Conservation (phyloP, 2,113 vertebrate genomes). For the Syngnathoides biaculeatus region DNA sequence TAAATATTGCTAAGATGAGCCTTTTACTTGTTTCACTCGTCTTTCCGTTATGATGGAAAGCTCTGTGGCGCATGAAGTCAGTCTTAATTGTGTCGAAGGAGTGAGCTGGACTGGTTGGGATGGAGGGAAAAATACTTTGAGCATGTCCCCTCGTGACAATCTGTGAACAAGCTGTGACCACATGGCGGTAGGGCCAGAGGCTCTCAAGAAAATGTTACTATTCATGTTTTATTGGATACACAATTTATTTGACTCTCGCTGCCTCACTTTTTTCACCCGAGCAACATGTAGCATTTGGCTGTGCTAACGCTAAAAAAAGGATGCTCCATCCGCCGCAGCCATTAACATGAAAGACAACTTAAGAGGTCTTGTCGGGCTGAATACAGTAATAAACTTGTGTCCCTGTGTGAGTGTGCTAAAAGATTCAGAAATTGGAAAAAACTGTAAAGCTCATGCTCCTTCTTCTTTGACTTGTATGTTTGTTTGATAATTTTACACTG, state of each 20-base stretch:
- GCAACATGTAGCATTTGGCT: slow-evolving; percentile 38
- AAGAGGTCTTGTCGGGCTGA: slow-evolving; percentile 36
- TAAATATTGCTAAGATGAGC: slow-evolving; percentile 67
- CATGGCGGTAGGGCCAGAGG: slow-evolving; percentile 3
- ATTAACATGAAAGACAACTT: slow-evolving; percentile 51
- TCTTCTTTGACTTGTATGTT: not conserved
- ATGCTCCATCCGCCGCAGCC: slow-evolving; percentile 23
- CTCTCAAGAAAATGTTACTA: slow-evolving; percentile 55
- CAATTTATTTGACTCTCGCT: slow-evolving; percentile 32
- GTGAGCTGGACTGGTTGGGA: slow-evolving; percentile 26
- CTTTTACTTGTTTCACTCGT: slow-evolving; percentile 58
- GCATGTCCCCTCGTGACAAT: slow-evolving; percentile 37
- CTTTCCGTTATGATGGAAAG: slow-evolving; percentile 63
- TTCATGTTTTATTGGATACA: slow-evolving; percentile 60
- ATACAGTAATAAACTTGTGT: slow-evolving; percentile 26
- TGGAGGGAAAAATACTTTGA: slow-evolving; percentile 19
- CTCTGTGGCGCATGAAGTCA: slow-evolving; percentile 54
- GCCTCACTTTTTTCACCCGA: not conserved
- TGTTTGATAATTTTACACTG: slow-evolving; percentile 10
- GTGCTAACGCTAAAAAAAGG: slow-evolving; percentile 13
- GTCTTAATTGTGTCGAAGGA: slow-evolving; percentile 66
- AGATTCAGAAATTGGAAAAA: slow-evolving; percentile 3
- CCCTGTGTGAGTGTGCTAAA: slow-evolving; percentile 4
- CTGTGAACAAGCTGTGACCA: slow-evolving; percentile 46
- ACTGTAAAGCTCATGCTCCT: slow-evolving; percentile 5